Evolutionary conservation across 2,888 invertebrate species (phyloP).

Genomic region (Tridacna crocea): DNA sequence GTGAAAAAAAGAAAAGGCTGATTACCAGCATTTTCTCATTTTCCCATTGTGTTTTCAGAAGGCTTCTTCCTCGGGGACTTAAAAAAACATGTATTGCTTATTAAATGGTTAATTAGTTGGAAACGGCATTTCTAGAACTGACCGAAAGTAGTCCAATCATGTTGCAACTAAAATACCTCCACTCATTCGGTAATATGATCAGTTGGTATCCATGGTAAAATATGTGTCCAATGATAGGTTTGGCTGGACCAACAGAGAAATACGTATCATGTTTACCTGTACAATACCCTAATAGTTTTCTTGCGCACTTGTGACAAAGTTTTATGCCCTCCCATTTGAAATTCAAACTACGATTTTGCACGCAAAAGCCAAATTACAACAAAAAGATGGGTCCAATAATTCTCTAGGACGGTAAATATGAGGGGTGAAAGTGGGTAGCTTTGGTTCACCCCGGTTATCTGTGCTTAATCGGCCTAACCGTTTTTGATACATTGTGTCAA

Average conservation of each 20-base stretch:
- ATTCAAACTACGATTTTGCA: conserved; percentile 45
- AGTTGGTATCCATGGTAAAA: too few species aligned
- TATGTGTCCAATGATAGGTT: background rate
- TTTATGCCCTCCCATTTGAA: conserved; percentile 45
- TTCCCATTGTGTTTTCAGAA: too few species aligned
- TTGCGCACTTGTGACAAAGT: conserved; percentile 17
- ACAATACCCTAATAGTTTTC: background rate
- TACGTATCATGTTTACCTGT: background rate
- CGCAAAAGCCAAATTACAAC: conserved; percentile 43
- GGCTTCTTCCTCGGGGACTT: too few species aligned
- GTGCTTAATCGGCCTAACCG: conserved; percentile 28
- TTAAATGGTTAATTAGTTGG: too few species aligned
- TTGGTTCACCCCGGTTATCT: conserved; percentile 39
- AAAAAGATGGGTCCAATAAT: conserved; percentile 48
- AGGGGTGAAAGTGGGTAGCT: conserved; percentile 43
- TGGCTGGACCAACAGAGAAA: background rate
- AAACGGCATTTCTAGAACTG: too few species aligned
- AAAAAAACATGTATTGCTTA: too few species aligned
- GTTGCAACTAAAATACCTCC: too few species aligned
- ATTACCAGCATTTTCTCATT: too few species aligned
- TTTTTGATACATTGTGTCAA: conserved; percentile 11
- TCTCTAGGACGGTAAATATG: conserved; percentile 42
- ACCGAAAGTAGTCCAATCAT: too few species aligned
- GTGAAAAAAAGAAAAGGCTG: too few species aligned
- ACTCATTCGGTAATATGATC: too few species aligned